Evolutionary conservation across 2,888 invertebrate species (phyloP).

Genomic region (Stenoptilia bipunctidactyla): DNA sequence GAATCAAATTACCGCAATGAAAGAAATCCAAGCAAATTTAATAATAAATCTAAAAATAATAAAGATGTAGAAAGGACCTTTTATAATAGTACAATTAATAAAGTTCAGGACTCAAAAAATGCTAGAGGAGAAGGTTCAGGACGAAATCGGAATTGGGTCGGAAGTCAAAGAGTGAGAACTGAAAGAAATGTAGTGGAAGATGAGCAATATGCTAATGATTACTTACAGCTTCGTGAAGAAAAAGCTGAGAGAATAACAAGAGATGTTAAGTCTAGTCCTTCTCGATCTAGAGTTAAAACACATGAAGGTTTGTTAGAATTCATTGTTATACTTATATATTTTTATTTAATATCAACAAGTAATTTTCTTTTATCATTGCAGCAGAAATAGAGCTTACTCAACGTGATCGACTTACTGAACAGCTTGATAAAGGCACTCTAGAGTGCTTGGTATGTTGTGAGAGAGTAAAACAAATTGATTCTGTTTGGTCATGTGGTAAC

Average conservation of each 20-base stretch:
- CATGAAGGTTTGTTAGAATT: conserved; percentile 24
- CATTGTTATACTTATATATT: too few relatives aligned
- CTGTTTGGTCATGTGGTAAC: conserved; percentile 91
- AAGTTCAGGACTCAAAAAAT: conserved; percentile 44
- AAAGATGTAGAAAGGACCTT: conserved; percentile 51
- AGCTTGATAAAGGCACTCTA: conserved; percentile 82
- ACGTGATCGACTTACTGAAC: conserved; percentile 85
- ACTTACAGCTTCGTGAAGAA: conserved; percentile 26
- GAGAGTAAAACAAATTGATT: conserved; percentile 81
- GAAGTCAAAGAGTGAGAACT: conserved; percentile 40
- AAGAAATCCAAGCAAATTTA: not conserved
- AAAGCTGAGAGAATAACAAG: conserved; percentile 14
- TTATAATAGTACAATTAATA: conserved; percentile 44
- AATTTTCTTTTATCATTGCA: conserved; percentile 18
- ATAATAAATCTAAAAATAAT: conserved; percentile 21
- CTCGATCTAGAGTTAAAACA: conserved; percentile 24
- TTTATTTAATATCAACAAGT: too few relatives aligned
- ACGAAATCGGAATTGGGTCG: conserved; percentile 37
- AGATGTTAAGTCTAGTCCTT: conserved; percentile 34
- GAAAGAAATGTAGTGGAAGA: conserved; percentile 45
- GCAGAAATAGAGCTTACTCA: conserved; percentile 76
- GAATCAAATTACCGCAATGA: conserved; percentile 11
- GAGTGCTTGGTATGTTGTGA: conserved; percentile 98
- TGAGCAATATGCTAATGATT: conserved; percentile 53
- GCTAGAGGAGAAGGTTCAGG: conserved; percentile 37